phyloP scores from a whole-genome alignment of 2,888 invertebrate genomes.

The Bugula neritina region DNA sequence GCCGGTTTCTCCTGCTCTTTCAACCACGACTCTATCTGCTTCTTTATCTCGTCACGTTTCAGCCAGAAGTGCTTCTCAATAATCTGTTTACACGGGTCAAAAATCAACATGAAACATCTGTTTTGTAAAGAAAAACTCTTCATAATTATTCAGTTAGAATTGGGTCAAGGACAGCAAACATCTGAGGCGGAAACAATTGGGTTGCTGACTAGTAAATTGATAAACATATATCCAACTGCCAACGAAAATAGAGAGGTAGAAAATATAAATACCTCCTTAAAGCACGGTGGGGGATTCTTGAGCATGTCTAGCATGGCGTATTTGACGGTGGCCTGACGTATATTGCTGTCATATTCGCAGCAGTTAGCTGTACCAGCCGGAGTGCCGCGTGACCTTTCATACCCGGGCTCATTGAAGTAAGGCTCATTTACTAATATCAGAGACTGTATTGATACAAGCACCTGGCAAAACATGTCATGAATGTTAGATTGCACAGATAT shows the following conservation, averaged over 20 bases:
- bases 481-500: too few species aligned
- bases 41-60: conserved; percentile 80
- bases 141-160: too few species aligned
- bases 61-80: conserved; percentile 90
- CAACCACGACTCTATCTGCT: conserved; percentile 84
- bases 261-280: conserved; percentile 70
- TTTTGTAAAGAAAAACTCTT: too few species aligned
- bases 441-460: conserved; percentile 55
- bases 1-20: conserved; percentile 72
- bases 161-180: too few species aligned
- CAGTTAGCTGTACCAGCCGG: conserved; percentile 75
- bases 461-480: conserved; percentile 42
- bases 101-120: too few species aligned
- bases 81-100: too few species aligned
- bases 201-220: too few species aligned
- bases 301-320: conserved; percentile 96
- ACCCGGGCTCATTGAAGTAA: conserved; percentile 56
- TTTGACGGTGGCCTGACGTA: conserved; percentile 85
- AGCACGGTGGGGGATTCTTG: conserved; percentile 80
- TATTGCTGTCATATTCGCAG: conserved; percentile 89
- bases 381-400: conserved; percentile 53
- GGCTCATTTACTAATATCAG: conserved; percentile 54
- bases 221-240: too few species aligned
- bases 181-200: too few species aligned
- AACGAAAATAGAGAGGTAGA: too few species aligned